Evolutionary conservation across 2,113 vertebrate species (phyloP), one percentile per base, ranked within the genome.

Genomic region (Theristicus caerulescens): DNA sequence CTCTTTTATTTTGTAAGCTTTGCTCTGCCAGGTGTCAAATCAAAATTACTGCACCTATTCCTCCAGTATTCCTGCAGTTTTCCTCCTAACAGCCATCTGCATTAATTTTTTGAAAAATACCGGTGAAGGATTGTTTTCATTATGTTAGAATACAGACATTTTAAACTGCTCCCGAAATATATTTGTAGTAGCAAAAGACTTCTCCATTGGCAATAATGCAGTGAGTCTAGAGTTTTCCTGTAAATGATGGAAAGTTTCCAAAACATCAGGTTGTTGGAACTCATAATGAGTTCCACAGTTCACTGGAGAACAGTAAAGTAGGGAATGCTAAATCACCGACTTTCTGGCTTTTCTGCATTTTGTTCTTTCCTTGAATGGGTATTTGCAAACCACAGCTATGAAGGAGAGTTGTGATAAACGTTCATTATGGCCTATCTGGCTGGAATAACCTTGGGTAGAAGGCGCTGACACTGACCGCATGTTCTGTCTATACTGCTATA

Each of bases 401-500:
- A 27, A 61, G 65, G 13, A 54, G 36, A 10, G 44, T 64, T 1
- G 2, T 14, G 52, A 5, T 49, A 17, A 46, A 59, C 6, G 5
- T 79, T 67, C 69, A 29, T 77, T 74, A 25, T 8, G 57, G 27
- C 44, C n/a, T 55, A 3, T 25, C 29, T 74, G 72, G 42, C 64
- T 86, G 76, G 42, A 67, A 7, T 32, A 26, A 16, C 58, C 31
- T 32, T 11, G 18, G 27, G 2, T 40, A 6, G 79, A 44, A 66
- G 46, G 42, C 16, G 6, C 47, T 70, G 78, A 58, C 38, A 32
- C 11, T 1, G 25, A 55, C 3, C 80, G 31, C 6, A 0, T 0
- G 3, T 49, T 58, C 47, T 14, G 32, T 22, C 24, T 69, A 0
- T 74, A 3, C 59, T 18, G 2, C 0, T 11, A 2, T 5, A 18